Evolutionary conservation across 2,888 invertebrate genomes (phyloP).

Genomic region (Pollenia amentaria): DNA sequence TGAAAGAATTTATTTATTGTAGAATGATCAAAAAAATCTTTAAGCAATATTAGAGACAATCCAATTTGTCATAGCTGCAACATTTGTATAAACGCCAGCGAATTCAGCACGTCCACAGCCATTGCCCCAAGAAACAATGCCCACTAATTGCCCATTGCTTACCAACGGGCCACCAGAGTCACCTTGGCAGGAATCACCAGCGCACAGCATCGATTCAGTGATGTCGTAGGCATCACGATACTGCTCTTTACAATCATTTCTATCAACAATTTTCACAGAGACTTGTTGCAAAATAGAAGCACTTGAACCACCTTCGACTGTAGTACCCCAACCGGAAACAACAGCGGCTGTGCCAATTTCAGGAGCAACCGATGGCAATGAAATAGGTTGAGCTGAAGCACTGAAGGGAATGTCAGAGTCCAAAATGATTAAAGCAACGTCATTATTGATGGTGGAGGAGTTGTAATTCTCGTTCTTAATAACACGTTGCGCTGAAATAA

Average conservation of each 20-base stretch:
- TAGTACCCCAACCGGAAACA: constrained; percentile 81
- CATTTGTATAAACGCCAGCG: constrained; percentile 68
- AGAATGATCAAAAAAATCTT: too few species aligned
- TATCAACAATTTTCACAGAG: constrained; percentile 77
- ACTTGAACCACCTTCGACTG: constrained; percentile 69
- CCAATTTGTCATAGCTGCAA: constrained; percentile 57
- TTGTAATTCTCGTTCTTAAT: constrained; percentile 58
- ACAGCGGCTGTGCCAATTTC: constrained; percentile 72
- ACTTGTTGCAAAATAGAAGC: constrained; percentile 78
- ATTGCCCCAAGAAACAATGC: constrained; percentile 81
- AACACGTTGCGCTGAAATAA: constrained; percentile 37
- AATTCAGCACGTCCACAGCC: constrained; percentile 78
- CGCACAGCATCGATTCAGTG: constrained; percentile 80
- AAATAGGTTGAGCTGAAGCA: constrained; percentile 86
- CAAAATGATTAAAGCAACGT: constrained; percentile 71
- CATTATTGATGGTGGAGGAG: constrained; percentile 53
- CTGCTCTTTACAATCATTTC: constrained; percentile 73
- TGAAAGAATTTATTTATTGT: constrained; percentile 17
- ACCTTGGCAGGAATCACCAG: constrained; percentile 82
- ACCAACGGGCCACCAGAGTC: constrained; percentile 83
- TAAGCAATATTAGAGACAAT: too few species aligned
- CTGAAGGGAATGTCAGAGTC: constrained; percentile 46
- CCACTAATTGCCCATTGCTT: constrained; percentile 77
- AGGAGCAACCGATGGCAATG: constrained; percentile 85
- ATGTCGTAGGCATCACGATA: constrained; percentile 75